Evolutionary conservation across 2,797 vertebrate genomes (phyloP).

Genomic region (Gila robusta): DNA sequence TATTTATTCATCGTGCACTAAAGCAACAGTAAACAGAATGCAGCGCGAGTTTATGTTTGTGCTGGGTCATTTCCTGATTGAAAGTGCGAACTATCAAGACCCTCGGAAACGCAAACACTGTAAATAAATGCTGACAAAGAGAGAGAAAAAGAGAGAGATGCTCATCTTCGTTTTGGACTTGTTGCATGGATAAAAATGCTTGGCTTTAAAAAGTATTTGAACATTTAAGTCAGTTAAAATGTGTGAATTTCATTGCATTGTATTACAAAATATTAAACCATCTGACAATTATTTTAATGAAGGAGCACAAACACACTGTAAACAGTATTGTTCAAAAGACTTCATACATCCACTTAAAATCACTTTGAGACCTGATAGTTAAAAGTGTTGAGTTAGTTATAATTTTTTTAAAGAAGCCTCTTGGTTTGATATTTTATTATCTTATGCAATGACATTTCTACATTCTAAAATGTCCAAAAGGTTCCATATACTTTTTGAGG

Average conservation of each 20-base stretch:
- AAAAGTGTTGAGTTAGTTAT: neutral
- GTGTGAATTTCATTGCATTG: neutral
- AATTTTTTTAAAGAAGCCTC: neutral
- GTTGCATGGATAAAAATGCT: conserved; percentile 35
- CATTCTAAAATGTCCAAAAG: neutral
- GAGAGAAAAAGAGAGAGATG: neutral
- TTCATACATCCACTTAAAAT: neutral
- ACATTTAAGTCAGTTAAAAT: conserved; percentile 3
- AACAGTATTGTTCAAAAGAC: neutral
- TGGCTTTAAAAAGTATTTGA: conserved; percentile 29
- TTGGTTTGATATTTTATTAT: neutral
- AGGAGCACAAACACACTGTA: neutral
- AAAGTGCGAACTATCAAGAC: conserved; percentile 60
- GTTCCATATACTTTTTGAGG: no score
- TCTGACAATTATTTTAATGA: neutral
- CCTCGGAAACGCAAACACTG: conserved; percentile 51
- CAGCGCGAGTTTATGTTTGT: conserved; percentile 72
- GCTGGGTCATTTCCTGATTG: conserved; percentile 68
- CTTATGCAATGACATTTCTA: neutral
- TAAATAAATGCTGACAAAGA: conserved; percentile 55
- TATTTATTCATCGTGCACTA: conserved; percentile 75
- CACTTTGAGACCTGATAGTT: neutral
- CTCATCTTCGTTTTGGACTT: conserved; percentile 17
- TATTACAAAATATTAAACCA: neutral
- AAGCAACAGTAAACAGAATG: conserved; percentile 75